Conservation (phyloP, 2,888 invertebrate genomes). For the Drosophila nigritarsus region DNA sequence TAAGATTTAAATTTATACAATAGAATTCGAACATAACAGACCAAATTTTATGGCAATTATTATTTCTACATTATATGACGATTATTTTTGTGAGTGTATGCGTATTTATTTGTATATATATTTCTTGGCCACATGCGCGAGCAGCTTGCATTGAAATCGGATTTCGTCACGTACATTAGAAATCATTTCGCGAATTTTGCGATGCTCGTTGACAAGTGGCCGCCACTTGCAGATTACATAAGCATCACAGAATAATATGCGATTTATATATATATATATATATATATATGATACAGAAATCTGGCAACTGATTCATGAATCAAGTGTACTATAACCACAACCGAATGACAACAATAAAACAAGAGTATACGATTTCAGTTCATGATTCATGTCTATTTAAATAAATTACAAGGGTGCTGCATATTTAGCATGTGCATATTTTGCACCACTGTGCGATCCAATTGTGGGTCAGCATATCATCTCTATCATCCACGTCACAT, state of each 20-base stretch:
- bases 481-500: not conserved
- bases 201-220: conserved; percentile 55
- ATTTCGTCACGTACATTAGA: conserved; percentile 79
- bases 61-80: no score
- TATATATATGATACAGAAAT: not conserved
- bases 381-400: not conserved
- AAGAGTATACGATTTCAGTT: not conserved
- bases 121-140: conserved; percentile 47
- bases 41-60: no score
- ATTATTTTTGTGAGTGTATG: not conserved
- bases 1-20: not conserved
- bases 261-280: not conserved
- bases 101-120: conserved; percentile 9
- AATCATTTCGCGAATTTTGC: conserved; percentile 64
- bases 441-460: not conserved
- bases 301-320: not conserved
- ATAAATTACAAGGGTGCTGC: not conserved
- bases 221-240: conserved; percentile 65
- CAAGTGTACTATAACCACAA: not conserved
- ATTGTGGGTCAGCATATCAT: conserved; percentile 1
- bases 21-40: no score
- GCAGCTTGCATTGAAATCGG: conserved; percentile 70
- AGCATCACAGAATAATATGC: conserved; percentile 6
- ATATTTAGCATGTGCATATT: not conserved
- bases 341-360: not conserved